These are phyloP conservation scores for Procambarus clarkii DNA, from an alignment of 1,140 invertebrate genomes.

Conservation along the genomic window DNA sequence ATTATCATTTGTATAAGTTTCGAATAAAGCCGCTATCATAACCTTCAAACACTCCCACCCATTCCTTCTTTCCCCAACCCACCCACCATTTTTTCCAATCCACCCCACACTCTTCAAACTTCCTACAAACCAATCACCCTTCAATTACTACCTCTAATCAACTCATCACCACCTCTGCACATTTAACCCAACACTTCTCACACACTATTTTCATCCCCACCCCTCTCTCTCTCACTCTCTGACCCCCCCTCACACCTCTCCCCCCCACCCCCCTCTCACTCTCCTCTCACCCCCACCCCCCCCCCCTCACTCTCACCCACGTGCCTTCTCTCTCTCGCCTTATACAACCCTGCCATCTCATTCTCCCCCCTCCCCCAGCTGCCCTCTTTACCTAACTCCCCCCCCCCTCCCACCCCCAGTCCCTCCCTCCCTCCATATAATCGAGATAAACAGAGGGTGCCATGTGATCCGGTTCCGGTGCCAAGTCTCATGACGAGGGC, in stretches of 20 bases:
- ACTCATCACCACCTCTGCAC: no score
- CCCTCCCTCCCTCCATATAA: not conserved
- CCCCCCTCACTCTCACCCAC: not conserved
- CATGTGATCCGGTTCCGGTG: slow-evolving; percentile 23
- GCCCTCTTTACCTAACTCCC: not conserved
- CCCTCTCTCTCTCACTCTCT: not conserved
- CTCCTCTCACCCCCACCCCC: not conserved
- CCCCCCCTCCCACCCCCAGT: not conserved
- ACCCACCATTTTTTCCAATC: no score
- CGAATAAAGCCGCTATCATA: no score
- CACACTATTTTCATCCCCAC: not conserved
- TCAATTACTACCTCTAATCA: no score
- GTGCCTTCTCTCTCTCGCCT: not conserved
- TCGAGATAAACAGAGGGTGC: slow-evolving; percentile 9
- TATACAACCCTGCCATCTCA: not conserved
- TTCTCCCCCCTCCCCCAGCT: not conserved
- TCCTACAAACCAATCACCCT: no score
- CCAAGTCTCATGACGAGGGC: slow-evolving; percentile 20
- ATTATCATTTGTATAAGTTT: no score
- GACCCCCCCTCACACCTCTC: not conserved
- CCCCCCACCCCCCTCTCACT: not conserved
- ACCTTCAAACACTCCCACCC: no score
- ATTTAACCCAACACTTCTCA: not conserved
- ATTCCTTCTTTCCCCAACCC: no score
- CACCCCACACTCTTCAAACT: no score